Percentiles rank a stretch among this genome's conserved stretches.
These are phyloP conservation scores for Chymomyza fuscimana DNA, from an alignment of 2,888 invertebrate species.

Conservation along the genomic window DNA sequence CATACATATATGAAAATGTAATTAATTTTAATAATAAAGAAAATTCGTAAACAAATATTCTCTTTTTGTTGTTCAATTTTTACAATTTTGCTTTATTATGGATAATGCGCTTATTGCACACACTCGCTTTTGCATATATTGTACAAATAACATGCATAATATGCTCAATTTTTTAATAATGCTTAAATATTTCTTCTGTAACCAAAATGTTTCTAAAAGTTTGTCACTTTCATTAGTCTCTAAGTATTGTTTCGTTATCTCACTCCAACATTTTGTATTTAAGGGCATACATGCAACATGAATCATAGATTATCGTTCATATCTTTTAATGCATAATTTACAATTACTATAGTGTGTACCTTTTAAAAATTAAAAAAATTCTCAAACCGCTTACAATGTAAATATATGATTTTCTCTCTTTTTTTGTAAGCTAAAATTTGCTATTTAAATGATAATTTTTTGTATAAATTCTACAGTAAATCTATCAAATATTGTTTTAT, in stretches of 20 bases:
- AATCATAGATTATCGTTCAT: slow-evolving; percentile 32
- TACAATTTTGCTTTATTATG: slow-evolving; percentile 59
- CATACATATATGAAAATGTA: not conserved
- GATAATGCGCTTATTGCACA: slow-evolving; percentile 38
- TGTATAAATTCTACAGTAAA: not conserved
- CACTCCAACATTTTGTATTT: slow-evolving; percentile 78
- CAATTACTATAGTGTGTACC: slow-evolving; percentile 67
- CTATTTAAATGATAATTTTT: not conserved
- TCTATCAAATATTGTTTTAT: not conserved
- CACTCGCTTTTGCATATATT: not conserved
- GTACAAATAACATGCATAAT: slow-evolving; percentile 48
- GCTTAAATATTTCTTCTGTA: slow-evolving; percentile 61
- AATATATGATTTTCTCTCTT: slow-evolving; percentile 7
- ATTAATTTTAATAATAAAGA: slow-evolving; percentile 1
- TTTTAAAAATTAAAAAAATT: slow-evolving; percentile 54
- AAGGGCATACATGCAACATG: slow-evolving; percentile 65
- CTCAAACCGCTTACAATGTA: slow-evolving; percentile 18
- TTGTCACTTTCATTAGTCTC: slow-evolving; percentile 71
- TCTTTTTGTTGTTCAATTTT: slow-evolving; percentile 35
- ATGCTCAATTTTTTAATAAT: slow-evolving; percentile 65
- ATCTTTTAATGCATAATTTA: slow-evolving; percentile 47
- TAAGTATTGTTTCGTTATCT: slow-evolving; percentile 79
- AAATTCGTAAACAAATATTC: slow-evolving; percentile 1
- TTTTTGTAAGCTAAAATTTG: slow-evolving; percentile 26
- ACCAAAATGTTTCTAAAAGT: slow-evolving; percentile 72